Conservation (phyloP, 2,113 vertebrate genomes). For the Leptosomus discolor region DNA sequence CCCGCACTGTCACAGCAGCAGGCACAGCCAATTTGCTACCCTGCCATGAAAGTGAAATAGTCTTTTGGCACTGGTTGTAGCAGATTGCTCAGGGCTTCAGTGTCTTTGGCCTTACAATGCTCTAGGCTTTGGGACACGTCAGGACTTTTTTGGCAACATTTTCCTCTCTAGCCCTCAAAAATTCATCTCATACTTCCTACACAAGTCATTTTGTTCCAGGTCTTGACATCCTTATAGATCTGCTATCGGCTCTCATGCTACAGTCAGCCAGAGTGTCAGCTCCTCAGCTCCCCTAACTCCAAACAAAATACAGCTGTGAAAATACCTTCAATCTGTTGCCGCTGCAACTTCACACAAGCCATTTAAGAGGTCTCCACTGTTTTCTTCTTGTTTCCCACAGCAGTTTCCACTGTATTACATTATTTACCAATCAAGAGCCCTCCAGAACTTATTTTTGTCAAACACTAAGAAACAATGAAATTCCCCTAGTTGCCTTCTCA, state of each 20-base stretch:
- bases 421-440: neutral
- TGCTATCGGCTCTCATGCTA: neutral
- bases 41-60: neutral
- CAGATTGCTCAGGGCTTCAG: neutral
- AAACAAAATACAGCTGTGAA: constrained; percentile 66
- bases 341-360: constrained; percentile 3
- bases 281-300: constrained; percentile 17
- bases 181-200: neutral
- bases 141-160: neutral
- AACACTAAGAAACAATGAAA: neutral
- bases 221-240: neutral
- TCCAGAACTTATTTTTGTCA: neutral
- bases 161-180: neutral
- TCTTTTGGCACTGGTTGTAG: accelerated
- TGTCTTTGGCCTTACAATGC: neutral
- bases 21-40: neutral
- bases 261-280: constrained; percentile 14
- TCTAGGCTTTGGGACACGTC: neutral
- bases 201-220: neutral
- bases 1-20: neutral
- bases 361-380: constrained; percentile 22
- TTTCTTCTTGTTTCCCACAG: constrained; percentile 38
- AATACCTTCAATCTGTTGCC: neutral
- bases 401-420: constrained; percentile 32
- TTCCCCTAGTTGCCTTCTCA: neutral